Base-by-base conservation (phyloP, 2,113 vertebrate genomes). In the Takifugu flavidus region DNA sequence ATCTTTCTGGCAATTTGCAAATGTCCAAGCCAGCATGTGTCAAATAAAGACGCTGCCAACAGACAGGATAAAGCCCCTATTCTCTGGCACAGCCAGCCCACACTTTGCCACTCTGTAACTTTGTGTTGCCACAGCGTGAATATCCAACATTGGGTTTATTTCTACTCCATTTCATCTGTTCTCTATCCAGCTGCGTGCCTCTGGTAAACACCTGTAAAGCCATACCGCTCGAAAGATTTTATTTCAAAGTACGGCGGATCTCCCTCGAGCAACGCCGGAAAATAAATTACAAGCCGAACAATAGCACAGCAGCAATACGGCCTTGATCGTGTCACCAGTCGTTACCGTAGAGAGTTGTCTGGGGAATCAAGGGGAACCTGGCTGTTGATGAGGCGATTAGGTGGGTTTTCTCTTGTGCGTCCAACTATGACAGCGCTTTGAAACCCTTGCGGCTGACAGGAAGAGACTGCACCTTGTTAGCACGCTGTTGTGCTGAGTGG, bases 361-460 rank as follows among this genome's bases (percentile, higher is more conserved):
- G 12, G 85, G 81, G 86, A 71, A 78, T 79, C 62, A 7, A 47
- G 56, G 65, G 55, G 61, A 81, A 79, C 68, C 68, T 71, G 78
- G 80, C 82, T 79, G 76, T 79, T 89, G 87, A 90, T 89, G 84
- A 88, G 84, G 79, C 64, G 82, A 89, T 89, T 87, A 88, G 85
- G 83, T 85, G 79, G 70, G 74, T 85, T 85, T 83, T 68, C 58
- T 82, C 70, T 69, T 59, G 74, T 77, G 80, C 61, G 26, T 79
- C 80, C 65, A 65, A 81, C 68, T 80, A 88, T 83, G 84, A 86
- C 78, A 66, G 79, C 27, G 25, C 70, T 80, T 63, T 71, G 80
- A 78, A 82, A 77, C 71, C 74, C 63, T 29, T 46, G 69, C 27
- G 11, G 71, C 72, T 67, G 67, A 83, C 61, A 58, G 62, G 59